phyloP scores from a whole-genome alignment of 2,797 vertebrate genomes.

The Pelodytes ibericus region DNA sequence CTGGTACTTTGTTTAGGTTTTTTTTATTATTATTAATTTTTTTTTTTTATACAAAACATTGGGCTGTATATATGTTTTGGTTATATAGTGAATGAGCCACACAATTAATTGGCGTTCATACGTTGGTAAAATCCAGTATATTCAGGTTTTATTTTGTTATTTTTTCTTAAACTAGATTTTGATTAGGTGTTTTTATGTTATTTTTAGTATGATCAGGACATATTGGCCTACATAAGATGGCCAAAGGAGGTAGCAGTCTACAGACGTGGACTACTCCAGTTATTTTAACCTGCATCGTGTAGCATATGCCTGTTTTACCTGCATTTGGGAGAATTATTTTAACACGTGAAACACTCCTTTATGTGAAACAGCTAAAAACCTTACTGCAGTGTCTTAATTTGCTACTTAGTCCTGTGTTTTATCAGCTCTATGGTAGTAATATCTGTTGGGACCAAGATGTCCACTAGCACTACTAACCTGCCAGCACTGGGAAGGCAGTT shows the following conservation, averaged over 20 bases:
- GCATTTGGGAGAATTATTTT: constrained; percentile 39
- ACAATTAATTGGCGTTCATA: constrained; percentile 48
- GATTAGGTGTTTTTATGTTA: too few species aligned
- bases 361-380: constrained; percentile 5
- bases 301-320: constrained; percentile 5
- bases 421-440: constrained; percentile 19
- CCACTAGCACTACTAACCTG: constrained; percentile 15
- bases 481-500: constrained; percentile 16
- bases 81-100: constrained; percentile 50
- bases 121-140: constrained; percentile 7
- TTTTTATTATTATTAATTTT: not conserved
- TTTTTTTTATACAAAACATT: constrained; percentile 1
- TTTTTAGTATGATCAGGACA: constrained; percentile 9
- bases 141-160: not conserved
- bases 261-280: constrained; percentile 12
- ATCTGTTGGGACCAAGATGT: not conserved
- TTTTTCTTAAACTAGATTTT: not conserved
- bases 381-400: constrained; percentile 15
- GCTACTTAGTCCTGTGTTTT: constrained; percentile 21
- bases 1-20: constrained; percentile 46
- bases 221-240: constrained; percentile 23
- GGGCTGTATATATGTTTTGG: constrained; percentile 55
- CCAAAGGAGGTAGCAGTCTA: constrained; percentile 3
- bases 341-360: constrained; percentile 15
- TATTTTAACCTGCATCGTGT: constrained; percentile 11